phyloP scores from a whole-genome alignment of 2,888 invertebrate genomes.

The Beris chalybata region DNA sequence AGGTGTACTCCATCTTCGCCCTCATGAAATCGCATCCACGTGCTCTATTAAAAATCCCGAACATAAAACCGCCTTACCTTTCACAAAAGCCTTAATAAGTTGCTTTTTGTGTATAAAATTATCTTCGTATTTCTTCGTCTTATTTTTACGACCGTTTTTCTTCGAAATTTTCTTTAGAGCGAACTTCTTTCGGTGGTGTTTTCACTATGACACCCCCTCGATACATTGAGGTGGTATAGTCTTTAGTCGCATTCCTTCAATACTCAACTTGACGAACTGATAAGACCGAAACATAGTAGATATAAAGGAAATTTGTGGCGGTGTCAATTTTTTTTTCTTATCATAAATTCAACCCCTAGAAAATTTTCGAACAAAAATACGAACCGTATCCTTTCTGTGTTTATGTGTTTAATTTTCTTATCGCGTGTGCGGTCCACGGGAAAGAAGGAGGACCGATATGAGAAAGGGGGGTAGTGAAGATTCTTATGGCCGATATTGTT shows the following conservation, averaged over 20 bases:
- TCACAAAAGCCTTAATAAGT: slow-evolving; percentile 22
- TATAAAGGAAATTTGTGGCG: slow-evolving; percentile 27
- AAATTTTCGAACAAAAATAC: background rate
- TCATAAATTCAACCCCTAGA: background rate
- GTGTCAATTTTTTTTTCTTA: slow-evolving; percentile 20
- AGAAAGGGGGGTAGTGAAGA: slow-evolving; percentile 13
- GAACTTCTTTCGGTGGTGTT: background rate
- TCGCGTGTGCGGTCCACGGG: slow-evolving; percentile 19
- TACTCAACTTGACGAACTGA: slow-evolving; percentile 18
- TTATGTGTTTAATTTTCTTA: slow-evolving; percentile 21
- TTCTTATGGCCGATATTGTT: slow-evolving; percentile 41
- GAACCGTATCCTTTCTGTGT: background rate
- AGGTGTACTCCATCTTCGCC: background rate
- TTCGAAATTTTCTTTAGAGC: slow-evolving; percentile 7
- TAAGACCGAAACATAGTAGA: slow-evolving; percentile 28
- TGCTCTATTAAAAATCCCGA: slow-evolving; percentile 8
- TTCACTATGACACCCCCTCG: background rate
- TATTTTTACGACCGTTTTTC: background rate
- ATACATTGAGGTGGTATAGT: background rate
- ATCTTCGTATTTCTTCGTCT: slow-evolving; percentile 9
- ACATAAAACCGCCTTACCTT: slow-evolving; percentile 1
- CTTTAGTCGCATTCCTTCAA: background rate
- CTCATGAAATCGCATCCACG: slow-evolving; percentile 7
- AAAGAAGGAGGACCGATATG: slow-evolving; percentile 1
- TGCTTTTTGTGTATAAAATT: slow-evolving; percentile 21